Evolutionary conservation across 2,797 vertebrate genomes (phyloP), one percentile per base, ranked within the genome.

Genomic region (Dryobates pubescens): DNA sequence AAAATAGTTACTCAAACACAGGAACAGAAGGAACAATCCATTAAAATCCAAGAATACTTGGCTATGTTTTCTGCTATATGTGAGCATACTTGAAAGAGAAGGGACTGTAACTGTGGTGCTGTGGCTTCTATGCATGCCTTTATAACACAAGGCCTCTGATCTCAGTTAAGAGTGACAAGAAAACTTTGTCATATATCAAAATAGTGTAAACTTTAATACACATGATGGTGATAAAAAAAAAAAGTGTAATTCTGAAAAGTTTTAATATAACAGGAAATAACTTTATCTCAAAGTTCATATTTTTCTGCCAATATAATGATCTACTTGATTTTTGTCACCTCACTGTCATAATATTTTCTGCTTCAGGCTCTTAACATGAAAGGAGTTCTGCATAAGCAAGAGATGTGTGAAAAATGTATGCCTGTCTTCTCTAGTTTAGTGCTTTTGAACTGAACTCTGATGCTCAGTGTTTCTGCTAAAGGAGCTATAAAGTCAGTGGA

Each of bases 401-500:
- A 62, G 24, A 57, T 30, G 10, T 51, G 22, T 86, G 70, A 92
- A 73, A 95, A 79, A 80, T 59, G 5, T 78, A 64, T 85, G 13
- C 59, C 13, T 81, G 63, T 82, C 41, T 92, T 85, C 22, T 32
- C 16, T 26, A 63, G 5, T 67, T 87, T 47, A 79, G 56, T 47
- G 23, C 34, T 81, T 93, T 90, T 75, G 62, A 92, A 75, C 47
- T 69, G 45, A 84, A 43, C 17, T 88, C 64, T 82, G 54, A 78
- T 57, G 47, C 27, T 81, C 47, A 49, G 0, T 63, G 13, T 78
- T 53, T 87, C 34, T 94, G 49, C 43, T 89, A 75, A 56, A 89
- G 36, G 43, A 92, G 32, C 32, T 90, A 27, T 59, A 69, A 92
- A 88, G 53, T 76, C 80, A 88, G 54, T 82, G 72, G 94, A 91